A percentile compares a stretch with the other conserved stretches of the same genome.
phyloP scores from a whole-genome alignment of 37 sponge, comb jelly and placozoan species.

The Ephydatia muelleri region DNA sequence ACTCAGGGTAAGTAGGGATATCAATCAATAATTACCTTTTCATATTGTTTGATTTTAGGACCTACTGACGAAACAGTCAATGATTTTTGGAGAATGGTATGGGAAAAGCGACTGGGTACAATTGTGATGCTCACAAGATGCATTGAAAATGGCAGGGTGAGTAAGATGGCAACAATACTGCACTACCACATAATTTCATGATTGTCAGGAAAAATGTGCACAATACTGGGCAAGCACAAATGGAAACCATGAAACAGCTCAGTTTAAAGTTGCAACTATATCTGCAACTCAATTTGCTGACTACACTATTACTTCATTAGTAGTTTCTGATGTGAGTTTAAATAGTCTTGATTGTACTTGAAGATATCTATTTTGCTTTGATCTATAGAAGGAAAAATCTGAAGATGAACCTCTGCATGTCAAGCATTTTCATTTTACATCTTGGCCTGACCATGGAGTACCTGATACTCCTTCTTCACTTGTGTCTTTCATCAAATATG shows the following conservation, averaged over 20 bases:
- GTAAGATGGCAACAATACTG: no score
- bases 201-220: constrained; percentile 73
- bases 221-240: constrained; percentile 72
- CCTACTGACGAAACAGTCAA: constrained; percentile 48
- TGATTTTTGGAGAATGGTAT: constrained; percentile 73
- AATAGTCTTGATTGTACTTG: background rate
- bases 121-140: constrained; percentile 70
- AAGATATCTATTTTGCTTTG: background rate
- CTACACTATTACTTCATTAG: constrained; percentile 48
- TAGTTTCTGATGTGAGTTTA: constrained; percentile 42
- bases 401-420: constrained; percentile 11
- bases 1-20: constrained; percentile 38
- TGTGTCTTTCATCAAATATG: constrained; percentile 41
- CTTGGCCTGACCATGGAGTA: constrained; percentile 73
- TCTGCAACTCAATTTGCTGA: constrained; percentile 53
- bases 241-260: constrained; percentile 24
- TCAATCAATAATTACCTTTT: background rate
- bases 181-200: background rate
- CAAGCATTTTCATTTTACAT: constrained; percentile 56
- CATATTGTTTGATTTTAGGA: constrained; percentile 32
- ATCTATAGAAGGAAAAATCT: background rate
- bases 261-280: constrained; percentile 56
- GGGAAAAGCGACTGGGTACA: constrained; percentile 44
- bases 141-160: constrained; percentile 61
- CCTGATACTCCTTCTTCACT: constrained; percentile 51